These are phyloP conservation scores for Pheucticus melanocephalus DNA, from an alignment of 2,113 vertebrate genomes.

Conservation along the genomic window DNA sequence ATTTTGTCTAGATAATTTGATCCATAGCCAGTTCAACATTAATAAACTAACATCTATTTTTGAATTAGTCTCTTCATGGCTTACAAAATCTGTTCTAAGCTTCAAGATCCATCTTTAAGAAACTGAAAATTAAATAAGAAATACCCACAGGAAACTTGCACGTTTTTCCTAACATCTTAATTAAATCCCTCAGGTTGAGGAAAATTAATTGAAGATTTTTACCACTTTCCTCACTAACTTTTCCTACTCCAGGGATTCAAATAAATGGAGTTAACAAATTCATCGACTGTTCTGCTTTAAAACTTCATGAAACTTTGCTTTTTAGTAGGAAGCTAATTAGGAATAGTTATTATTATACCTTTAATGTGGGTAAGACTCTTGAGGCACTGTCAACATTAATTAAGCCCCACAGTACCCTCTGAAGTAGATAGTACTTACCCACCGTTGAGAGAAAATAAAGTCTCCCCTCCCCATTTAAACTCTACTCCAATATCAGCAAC, in stretches of 20 bases:
- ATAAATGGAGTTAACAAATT: constrained; percentile 53
- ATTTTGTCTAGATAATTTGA: neutral
- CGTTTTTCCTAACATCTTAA: constrained; percentile 21
- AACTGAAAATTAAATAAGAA: constrained; percentile 42
- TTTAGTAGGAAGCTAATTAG: constrained; percentile 55
- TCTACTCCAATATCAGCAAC: neutral
- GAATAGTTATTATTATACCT: constrained; percentile 25
- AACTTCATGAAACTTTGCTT: constrained; percentile 47
- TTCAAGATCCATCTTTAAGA: neutral
- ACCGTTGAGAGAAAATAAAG: neutral
- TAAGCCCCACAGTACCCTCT: constrained; percentile 16
- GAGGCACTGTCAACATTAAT: constrained; percentile 56
- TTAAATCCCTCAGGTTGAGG: constrained; percentile 46
- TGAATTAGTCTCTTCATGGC: neutral
- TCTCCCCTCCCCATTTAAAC: neutral
- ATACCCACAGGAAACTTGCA: constrained; percentile 34
- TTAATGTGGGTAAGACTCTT: constrained; percentile 40
- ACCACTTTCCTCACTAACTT: constrained; percentile 37
- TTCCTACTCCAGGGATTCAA: constrained; percentile 30
- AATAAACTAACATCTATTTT: constrained; percentile 34
- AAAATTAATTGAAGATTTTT: constrained; percentile 61
- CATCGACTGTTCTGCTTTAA: constrained; percentile 20
- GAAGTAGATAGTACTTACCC: constrained; percentile 16
- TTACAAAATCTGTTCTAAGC: neutral
- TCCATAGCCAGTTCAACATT: neutral